Base-by-base conservation (phyloP, 2,797 vertebrate genomes). In the Cyprinella venusta region DNA sequence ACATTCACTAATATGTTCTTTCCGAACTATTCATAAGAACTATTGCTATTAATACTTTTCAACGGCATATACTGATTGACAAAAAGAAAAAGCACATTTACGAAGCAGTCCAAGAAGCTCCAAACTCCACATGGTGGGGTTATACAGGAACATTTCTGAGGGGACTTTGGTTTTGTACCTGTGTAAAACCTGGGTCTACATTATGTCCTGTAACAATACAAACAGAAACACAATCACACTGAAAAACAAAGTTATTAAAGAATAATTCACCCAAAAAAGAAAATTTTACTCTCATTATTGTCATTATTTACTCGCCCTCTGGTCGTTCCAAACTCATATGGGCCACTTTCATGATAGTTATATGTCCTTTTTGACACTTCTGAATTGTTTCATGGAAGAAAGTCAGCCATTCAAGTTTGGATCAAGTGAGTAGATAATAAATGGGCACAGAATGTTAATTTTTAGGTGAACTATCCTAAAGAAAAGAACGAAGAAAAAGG, bases 11-110 rank as follows among this genome's bases (percentile, higher is more conserved):
- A 89, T 91, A 76, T 91, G 87, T 94, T 92, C 90, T 90, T 93
- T 91, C 95, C 91, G 88, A 93, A 90, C 93, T 94, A 94, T 91
- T 89, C 82, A 88, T 91, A 86, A 94, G 94, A 94, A 96, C 95
- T 99, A 98, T 99, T 99, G 98, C 98, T 99, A 94, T 96, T 87
- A 95, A 98, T 98, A 98, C 96, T 95, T 95, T 90, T 92, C 92
- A 93, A 94, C 92, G 92, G 94, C 94, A 93, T 93, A 94, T 94
- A 95, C 92, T 90, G 92, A 94, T 92, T 87, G 90, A 94, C 91
- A 90, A 90, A 84, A 91, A 88, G 70, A 19, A 88, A 90, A 82
- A 93, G 87, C 89, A 93, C 54, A 67, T 89, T 90, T 87, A 89
- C 91, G 88, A 91, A 92, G 91, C 90, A 89, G 88, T 92, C 85